Base-by-base conservation (phyloP, 1,140 invertebrate species). In the Lutraria rhynchaena region DNA sequence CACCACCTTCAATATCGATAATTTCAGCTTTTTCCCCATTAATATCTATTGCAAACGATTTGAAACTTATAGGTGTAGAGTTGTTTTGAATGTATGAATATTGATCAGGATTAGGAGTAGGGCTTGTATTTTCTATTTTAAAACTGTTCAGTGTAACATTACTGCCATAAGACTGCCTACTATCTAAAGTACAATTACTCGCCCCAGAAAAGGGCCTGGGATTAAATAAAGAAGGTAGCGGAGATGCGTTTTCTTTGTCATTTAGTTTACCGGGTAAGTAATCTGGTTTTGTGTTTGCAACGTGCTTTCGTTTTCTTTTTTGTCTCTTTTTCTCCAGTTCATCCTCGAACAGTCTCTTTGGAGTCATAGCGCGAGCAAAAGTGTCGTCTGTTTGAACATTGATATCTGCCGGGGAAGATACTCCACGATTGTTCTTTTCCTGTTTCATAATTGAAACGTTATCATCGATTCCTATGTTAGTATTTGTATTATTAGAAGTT, bases 1-100 rank as follows among this genome's bases (percentile, higher is more conserved):
- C 63, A 24, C 57, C 60, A 35, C 70, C 65, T 60, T 80, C 76
- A 17, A 80, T n/a, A 49, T 80, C 76, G 22, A 80, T 60, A 11
- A 80, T 46, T n/a, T 70, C 65, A 4, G 76, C 57, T 19, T 31
- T 35, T 35, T 44, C 35, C 5, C 37, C 37, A 7, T 41, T 15
- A 5, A 15, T 15, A 31, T 49, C 63, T 3, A 24, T 1, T 19
- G 24, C 24, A 4, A 44, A 29, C 3, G 4, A 29, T 22, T 63
- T 57, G 27, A 55, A 77, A 31, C 51, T 77, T 19, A 77, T 41
- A 24, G 75, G 75, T 19, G 61, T 77, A 3, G 49, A 51, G 17
- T 49, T 41, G 75, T 29, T 41, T 15, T 37, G 0, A 35, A 67
- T 27, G 49, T 76, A 51, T 7, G 71, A 37, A 44, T 74, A 74